phyloP scores from a whole-genome alignment of 2,888 invertebrate genomes.

The Hypercompe scribonia region DNA sequence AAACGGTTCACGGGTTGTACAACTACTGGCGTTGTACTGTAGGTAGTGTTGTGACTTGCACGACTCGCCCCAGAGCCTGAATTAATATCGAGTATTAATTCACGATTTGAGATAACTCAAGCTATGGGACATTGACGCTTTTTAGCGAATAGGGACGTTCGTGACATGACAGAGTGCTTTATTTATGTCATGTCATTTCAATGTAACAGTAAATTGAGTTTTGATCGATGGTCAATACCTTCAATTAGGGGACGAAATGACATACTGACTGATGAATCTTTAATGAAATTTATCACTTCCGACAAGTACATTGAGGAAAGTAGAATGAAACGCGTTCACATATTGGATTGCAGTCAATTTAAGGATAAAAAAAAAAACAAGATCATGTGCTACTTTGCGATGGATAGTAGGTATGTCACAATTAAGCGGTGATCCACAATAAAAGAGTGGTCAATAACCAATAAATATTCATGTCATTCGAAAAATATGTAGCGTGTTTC shows the following conservation, averaged over 20 bases:
- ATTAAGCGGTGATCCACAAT: too few species aligned
- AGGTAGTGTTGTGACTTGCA: constrained; percentile 58
- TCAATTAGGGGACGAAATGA: constrained; percentile 34
- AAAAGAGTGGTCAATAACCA: background rate
- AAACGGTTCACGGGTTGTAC: constrained; percentile 70
- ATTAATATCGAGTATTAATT: constrained; percentile 61
- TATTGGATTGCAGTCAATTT: background rate
- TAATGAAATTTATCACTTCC: constrained; percentile 34
- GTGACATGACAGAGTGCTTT: constrained; percentile 48
- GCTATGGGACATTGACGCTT: constrained; percentile 61
- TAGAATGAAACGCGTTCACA: background rate
- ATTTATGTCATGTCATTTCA: constrained; percentile 29
- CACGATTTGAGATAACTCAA: constrained; percentile 71
- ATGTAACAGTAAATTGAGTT: constrained; percentile 43
- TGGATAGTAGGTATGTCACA: background rate
- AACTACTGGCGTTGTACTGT: constrained; percentile 70
- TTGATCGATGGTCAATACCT: constrained; percentile 37
- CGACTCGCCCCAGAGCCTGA: constrained; percentile 57
- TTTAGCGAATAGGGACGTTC: constrained; percentile 52
- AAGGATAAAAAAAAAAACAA: background rate
- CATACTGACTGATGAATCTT: constrained; percentile 31
- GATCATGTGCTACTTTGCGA: background rate
- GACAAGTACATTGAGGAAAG: background rate
- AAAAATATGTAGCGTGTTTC: too few species aligned
- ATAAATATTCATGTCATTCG: background rate